Evolutionary conservation across 2,797 vertebrate genomes (phyloP), one percentile per base, ranked within the genome.

Genomic region (Bovichtus variegatus): DNA sequence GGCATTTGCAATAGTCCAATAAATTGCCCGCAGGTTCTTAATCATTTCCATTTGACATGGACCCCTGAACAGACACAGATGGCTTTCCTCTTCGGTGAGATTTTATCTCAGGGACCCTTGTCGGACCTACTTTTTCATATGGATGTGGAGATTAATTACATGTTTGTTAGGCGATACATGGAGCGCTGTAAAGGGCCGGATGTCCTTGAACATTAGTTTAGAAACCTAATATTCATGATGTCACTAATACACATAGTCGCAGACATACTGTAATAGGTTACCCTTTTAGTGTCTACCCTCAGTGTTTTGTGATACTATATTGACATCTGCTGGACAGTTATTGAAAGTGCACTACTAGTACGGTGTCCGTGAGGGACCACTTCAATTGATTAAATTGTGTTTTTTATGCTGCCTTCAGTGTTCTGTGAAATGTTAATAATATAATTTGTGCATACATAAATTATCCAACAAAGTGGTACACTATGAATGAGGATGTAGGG

Each of bases 241-340:
- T 49, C 31, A 57, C 23, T 29, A 19, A 47, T 58, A 31, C 7
- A 19, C 6, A 5, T 21, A 12, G 11, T 40, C 4, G 21, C 18
- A 38, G 1, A 44, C 2, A n/a, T 2, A 27, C 21, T 66, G 36
- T 13, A 40, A 9, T 40, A 53, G 8, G 8, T n/a, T 63, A 9
- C 21, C 13, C 5, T 34, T 9, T 34, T 34, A 7, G 6, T 34
- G 31, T 34, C 31, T 34, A 9, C 8, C 31, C 31, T 34, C 31
- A 34, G 31, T 34, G n/a, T 34, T 4, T 55, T 53, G 3, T 53
- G 41, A 0, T 47, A 13, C 0, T 34, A 21, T 84, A 47, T 77
- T 76, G 87, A 53, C 85, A 86, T 50, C 87, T 91, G 0, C 0
- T 80, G 87, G 50, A 12, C 9, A n/a, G 0, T 19, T 15, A 16